phyloP scores from a whole-genome alignment of 2,113 vertebrate genomes.

The Prietella phreatophila region DNA sequence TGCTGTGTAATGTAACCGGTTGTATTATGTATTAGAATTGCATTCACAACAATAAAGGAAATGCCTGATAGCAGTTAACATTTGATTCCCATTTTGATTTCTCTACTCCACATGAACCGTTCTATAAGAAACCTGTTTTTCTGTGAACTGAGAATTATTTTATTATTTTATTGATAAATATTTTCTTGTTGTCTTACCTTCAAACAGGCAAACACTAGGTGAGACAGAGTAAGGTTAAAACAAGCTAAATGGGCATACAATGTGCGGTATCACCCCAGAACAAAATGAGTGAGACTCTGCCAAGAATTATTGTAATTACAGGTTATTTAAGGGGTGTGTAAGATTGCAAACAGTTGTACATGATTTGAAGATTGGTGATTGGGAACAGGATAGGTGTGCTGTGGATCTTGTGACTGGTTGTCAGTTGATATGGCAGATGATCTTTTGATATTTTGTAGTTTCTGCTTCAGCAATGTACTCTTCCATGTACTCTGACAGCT shows the following conservation, averaged over 20 bases:
- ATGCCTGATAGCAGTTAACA: background rate
- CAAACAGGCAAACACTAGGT: background rate
- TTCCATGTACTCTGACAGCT: background rate
- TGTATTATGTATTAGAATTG: slow-evolving; percentile 10
- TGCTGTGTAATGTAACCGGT: background rate
- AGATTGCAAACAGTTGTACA: background rate
- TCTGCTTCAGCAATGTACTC: background rate
- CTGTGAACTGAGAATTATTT: background rate
- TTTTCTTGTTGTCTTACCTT: background rate
- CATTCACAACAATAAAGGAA: slow-evolving; percentile 2
- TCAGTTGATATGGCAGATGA: background rate
- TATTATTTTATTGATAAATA: background rate
- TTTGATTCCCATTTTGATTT: slow-evolving; percentile 1
- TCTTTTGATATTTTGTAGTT: background rate
- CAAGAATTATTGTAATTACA: background rate
- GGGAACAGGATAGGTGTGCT: background rate
- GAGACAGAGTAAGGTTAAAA: background rate
- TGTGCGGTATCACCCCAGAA: background rate
- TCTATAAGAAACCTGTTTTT: slow-evolving; percentile 6
- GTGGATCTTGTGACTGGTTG: background rate
- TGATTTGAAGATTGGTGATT: background rate
- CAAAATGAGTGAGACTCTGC: background rate
- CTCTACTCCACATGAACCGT: background rate
- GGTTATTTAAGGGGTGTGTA: background rate
- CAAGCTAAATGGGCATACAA: background rate